Base-by-base conservation (phyloP, 2,797 vertebrate genomes). In the Hylomyscus alleni region DNA sequence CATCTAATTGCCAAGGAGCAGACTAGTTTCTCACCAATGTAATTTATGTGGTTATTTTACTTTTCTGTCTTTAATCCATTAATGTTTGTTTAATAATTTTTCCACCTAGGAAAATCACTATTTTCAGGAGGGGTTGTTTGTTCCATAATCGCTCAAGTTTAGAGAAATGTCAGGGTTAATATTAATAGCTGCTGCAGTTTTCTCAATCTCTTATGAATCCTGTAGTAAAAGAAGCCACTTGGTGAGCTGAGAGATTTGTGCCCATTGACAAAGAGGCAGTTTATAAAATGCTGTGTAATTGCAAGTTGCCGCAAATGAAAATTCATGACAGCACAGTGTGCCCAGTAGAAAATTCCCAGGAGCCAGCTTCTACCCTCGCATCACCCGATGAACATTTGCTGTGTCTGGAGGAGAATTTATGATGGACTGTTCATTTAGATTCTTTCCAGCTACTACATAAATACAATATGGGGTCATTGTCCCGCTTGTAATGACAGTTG, bases 391-490 rank as follows among this genome's bases (percentile, higher is more conserved):
- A 92, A 96, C 85, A 89, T 89, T 93, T 52, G 50, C 84, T 97
- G 17, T 85, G 88, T 94, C 92, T 83, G 69, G 92, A 92, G 94
- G 88, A 97, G 90, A 95, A 97, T 95, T 96, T 93, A 92, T 69
- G 75, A 67, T 67, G 26, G 54, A 69, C 87, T 85, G 54, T 90
- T 82, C 54, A 54, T 92, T 93, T 92, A 78, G 73, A 95, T 85
- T 97, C 77, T 96, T 96, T 93, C 96, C 96, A 97, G 94, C 91
- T 96, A 85, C 90, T 94, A 73, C 88, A 90, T 95, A 94, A 95
- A 90, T 89, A 85, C 65, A 90, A 83, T 78, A 26, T 82, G 73
- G 77, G 88, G 58, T 91, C 96, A 90, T 92, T 95, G 86, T 80
- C 83, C 96, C 93, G 87, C 75, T 96, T 95, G 86, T 54, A 52